Evolutionary conservation across 2,888 invertebrate genomes (phyloP).

Genomic region (Ypsolopha scabrella): DNA sequence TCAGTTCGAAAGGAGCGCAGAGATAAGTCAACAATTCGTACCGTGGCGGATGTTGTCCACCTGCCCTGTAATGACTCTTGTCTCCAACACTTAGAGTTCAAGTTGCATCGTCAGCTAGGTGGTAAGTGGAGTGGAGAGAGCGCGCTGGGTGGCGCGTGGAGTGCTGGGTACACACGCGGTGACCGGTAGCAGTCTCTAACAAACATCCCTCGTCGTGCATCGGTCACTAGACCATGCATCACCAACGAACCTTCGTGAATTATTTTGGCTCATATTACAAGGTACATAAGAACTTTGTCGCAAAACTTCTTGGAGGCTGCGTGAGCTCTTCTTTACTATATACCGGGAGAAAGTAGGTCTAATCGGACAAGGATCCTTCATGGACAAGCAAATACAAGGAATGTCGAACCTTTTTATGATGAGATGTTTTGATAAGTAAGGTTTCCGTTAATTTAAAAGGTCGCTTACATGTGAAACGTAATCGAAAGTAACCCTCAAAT

Average conservation of each 20-base stretch:
- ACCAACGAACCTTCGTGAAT: too few species aligned
- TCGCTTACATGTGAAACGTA: conserved; percentile 46
- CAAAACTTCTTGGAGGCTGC: too few species aligned
- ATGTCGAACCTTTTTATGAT: too few species aligned
- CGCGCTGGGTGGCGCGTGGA: conserved; percentile 51
- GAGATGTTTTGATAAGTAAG: background rate
- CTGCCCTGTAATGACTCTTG: background rate
- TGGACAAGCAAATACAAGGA: too few species aligned
- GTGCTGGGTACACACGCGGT: conserved; percentile 54
- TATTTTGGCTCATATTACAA: too few species aligned
- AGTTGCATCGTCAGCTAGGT: background rate
- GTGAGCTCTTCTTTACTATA: too few species aligned
- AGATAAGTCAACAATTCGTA: background rate
- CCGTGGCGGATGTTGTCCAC: background rate
- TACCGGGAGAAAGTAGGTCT: too few species aligned
- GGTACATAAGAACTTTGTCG: too few species aligned
- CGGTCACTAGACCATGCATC: conserved; percentile 23
- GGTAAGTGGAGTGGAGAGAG: conserved; percentile 1
- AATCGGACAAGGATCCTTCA: too few species aligned
- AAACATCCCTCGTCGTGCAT: conserved; percentile 22
- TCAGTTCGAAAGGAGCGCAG: background rate
- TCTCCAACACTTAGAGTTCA: background rate
- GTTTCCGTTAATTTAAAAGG: conserved; percentile 14
- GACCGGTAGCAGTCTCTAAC: conserved; percentile 47
- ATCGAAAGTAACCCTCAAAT: conserved; percentile 43